Conservation (phyloP, 2,797 vertebrate species). For the Prionace glauca region DNA sequence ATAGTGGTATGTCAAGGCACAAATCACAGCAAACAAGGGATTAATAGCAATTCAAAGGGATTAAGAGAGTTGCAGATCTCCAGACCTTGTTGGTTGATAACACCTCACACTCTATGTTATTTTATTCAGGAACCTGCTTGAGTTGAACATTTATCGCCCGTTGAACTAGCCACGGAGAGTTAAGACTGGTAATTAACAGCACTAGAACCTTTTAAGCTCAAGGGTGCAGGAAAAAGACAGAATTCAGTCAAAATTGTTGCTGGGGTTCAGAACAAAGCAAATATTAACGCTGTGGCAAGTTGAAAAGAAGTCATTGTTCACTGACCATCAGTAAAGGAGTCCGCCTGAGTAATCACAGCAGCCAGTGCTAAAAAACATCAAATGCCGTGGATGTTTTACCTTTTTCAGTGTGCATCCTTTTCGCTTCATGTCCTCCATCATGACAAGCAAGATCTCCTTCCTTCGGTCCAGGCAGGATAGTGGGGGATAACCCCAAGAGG, state of each 20-base stretch:
- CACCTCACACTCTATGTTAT: background rate
- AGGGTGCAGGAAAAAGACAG: background rate
- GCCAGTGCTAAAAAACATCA: background rate
- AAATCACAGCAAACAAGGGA: background rate
- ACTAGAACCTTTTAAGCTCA: background rate
- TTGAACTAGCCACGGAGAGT: background rate
- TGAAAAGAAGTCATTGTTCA: background rate
- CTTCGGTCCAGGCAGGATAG: conserved; percentile 85
- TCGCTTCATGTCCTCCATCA: conserved; percentile 84
- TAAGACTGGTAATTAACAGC: background rate
- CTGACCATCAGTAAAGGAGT: background rate
- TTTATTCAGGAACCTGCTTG: background rate
- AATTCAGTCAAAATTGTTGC: background rate
- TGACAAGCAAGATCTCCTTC: conserved; percentile 94
- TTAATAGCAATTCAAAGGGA: background rate
- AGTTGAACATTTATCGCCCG: background rate
- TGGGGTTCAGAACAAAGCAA: background rate
- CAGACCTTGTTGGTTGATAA: background rate
- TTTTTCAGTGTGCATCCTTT: conserved; percentile 95
- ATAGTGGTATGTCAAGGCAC: background rate
- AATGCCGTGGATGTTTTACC: conserved; percentile 62
- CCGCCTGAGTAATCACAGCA: background rate
- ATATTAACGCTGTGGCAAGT: background rate
- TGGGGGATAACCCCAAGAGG: conserved; percentile 91
- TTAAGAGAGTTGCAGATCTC: background rate